Evolutionary conservation across 2,113 vertebrate species (phyloP), one percentile per base, ranked within the genome.

Genomic region (Brienomyrus longianalis): DNA sequence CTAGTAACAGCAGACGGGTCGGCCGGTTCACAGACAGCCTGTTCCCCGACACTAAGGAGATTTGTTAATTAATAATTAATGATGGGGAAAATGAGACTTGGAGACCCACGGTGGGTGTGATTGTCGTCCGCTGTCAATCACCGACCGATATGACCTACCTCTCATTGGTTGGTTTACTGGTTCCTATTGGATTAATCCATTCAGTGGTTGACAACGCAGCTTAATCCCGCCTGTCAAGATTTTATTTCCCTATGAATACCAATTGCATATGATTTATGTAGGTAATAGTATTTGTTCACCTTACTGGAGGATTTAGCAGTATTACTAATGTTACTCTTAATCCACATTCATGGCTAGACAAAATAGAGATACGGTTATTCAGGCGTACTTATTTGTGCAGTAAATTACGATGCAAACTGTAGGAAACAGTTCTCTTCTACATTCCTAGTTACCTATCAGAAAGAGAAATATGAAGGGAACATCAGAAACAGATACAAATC

Each of bases 141-240:
- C 70, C 27, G 13, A 77, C 70, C 15, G 70, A 77, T 77, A 77
- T 80, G 31, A 35, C 74, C 13, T 80, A 80, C 74, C 35, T 39
- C 35, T 17, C 35, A 80, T 80, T 80, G 74, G 74, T 43, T 35
- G 35, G 31, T 80, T 80, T 80, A 19, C 31, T 80, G 31, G 35
- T 43, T 80, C 31, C 74, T 43, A 80, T 35, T 80, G 74, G 74
- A 80, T 80, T 80, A 80, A 80, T 80, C 11, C 35, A 80, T 80
- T 35, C 31, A 39, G 74, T 80, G 74, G 74, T 39, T 80, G 74
- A 80, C 35, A 43, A 5, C 74, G 74, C 31, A 80, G 5, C 5
- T 43, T 80, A 80, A 80, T 80, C 74, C 74, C 74, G 74, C 74
- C 74, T 80, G 74, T 80, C 74, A 80, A 80, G 35, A 13, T 80